A percentile compares a stretch with the other conserved stretches of the same genome.
phyloP scores from a whole-genome alignment of 92 coral and sea anemone genomes.

The Porites divaricata region DNA sequence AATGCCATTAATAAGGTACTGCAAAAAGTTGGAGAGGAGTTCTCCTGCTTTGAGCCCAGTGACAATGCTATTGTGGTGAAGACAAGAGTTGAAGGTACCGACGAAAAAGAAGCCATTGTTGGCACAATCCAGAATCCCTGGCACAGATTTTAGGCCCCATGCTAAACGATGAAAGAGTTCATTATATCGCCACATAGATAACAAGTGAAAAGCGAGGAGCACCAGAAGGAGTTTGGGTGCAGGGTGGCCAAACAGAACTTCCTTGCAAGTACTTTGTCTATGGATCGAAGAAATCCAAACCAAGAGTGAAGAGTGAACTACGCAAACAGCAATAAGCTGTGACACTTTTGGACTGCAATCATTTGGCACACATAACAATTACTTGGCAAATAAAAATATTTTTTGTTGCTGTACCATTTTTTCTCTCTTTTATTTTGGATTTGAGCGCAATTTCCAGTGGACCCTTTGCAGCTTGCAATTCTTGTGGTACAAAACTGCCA shows the following conservation, averaged over 20 bases:
- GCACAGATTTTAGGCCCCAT: conserved; percentile 49
- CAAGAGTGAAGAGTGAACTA: not conserved
- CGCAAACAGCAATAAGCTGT: not conserved
- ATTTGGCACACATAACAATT: too few species aligned
- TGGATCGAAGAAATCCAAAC: conserved; percentile 17
- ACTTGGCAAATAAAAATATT: not conserved
- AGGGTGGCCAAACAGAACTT: conserved; percentile 9
- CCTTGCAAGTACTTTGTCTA: conserved; percentile 2
- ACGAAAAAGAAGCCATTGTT: conserved; percentile 18
- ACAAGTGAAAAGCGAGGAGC: conserved; percentile 16
- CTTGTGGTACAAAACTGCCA: too few species aligned
- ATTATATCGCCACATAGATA: conserved; percentile 23
- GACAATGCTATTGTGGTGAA: conserved; percentile 6
- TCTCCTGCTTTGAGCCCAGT: too few species aligned
- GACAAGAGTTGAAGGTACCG: not conserved
- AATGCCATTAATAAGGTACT: too few species aligned
- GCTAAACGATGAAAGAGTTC: conserved; percentile 34
- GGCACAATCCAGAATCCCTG: conserved; percentile 39
- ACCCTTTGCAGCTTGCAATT: too few species aligned
- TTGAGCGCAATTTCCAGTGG: too few species aligned
- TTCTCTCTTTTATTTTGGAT: too few species aligned
- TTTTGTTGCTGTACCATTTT: too few species aligned
- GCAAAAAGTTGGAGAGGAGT: too few species aligned
- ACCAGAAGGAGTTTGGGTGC: conserved; percentile 34
- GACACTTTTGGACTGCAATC: conserved; percentile 15